phyloP scores from a whole-genome alignment of 2,797 vertebrate genomes.

The Nasua narica region DNA sequence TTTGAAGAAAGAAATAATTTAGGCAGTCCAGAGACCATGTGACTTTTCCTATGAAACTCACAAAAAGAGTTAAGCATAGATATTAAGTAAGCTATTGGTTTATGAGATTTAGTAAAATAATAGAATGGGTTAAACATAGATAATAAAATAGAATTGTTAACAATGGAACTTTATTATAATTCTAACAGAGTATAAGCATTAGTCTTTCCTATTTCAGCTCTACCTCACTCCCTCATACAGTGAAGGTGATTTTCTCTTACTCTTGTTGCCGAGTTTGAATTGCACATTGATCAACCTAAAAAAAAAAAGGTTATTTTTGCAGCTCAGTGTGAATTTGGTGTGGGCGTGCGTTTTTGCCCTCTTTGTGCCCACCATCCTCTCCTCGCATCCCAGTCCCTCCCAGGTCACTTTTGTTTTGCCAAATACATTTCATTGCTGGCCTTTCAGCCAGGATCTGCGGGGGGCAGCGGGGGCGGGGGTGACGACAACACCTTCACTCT shows the following conservation, averaged over 20 bases:
- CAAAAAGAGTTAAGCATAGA: not conserved
- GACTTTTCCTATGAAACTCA: not conserved
- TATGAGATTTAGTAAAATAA: not conserved
- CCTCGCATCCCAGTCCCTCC: too few relatives aligned
- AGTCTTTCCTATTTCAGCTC: not conserved
- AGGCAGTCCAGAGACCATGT: not conserved
- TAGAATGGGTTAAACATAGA: not conserved
- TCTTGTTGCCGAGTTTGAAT: not conserved
- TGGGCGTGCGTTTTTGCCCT: rapidly evolving
- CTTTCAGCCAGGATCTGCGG: not conserved
- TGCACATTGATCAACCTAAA: not conserved
- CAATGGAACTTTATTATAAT: not conserved
- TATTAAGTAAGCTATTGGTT: not conserved
- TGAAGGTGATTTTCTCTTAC: not conserved
- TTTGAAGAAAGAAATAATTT: not conserved
- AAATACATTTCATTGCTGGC: not conserved
- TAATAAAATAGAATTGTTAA: not conserved
- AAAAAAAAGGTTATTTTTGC: not conserved
- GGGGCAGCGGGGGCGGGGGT: too few relatives aligned
- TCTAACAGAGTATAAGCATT: not conserved
- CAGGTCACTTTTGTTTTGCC: not conserved
- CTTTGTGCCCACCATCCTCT: not conserved
- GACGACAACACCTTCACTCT: not conserved
- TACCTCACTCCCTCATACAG: too few relatives aligned
- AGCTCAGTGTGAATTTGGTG: not conserved